These are phyloP conservation scores for Melanotaenia trifasciata DNA, from an alignment of 2,797 vertebrate genomes.

Conservation along the genomic window DNA sequence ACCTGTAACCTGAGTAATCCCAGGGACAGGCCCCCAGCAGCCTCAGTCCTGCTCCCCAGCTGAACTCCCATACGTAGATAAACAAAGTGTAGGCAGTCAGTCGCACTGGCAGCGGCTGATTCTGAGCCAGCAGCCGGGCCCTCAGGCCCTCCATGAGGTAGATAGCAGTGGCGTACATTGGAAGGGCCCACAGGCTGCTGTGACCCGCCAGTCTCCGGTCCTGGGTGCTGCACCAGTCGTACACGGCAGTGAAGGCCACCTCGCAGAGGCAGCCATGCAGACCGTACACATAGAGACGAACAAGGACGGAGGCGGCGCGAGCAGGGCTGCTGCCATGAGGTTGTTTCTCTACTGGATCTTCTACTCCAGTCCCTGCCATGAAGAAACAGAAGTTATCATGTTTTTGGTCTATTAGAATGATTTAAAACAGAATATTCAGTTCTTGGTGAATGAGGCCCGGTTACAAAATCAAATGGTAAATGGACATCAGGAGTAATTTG, in stretches of 20 bases:
- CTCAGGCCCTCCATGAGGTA: conserved; percentile 80
- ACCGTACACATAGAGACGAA: conserved; percentile 83
- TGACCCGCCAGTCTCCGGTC: conserved; percentile 80
- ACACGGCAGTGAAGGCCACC: conserved; percentile 83
- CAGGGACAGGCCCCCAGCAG: conserved; percentile 83
- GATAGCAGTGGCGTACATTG: conserved; percentile 82
- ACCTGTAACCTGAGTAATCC: conserved; percentile 83
- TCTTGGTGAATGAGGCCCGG: too few species aligned
- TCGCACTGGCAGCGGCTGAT: conserved; percentile 65
- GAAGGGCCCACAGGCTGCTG: conserved; percentile 85
- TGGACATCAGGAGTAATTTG: too few species aligned
- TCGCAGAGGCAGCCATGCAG: conserved; percentile 86
- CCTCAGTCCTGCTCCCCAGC: conserved; percentile 78
- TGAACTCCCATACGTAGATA: conserved; percentile 86
- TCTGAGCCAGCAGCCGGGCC: conserved; percentile 54
- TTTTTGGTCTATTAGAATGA: neutral
- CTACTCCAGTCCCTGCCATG: conserved; percentile 40
- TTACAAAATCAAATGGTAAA: too few species aligned
- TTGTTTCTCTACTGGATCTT: conserved; percentile 8
- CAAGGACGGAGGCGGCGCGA: conserved; percentile 54
- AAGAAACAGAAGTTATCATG: neutral
- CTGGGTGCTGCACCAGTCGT: conserved; percentile 72
- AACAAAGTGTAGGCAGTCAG: conserved; percentile 77
- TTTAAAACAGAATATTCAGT: too few species aligned
- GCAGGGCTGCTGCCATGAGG: neutral